These are phyloP conservation scores for Xenopus petersii DNA, from an alignment of 2,797 vertebrate genomes.

Conservation along the genomic window DNA sequence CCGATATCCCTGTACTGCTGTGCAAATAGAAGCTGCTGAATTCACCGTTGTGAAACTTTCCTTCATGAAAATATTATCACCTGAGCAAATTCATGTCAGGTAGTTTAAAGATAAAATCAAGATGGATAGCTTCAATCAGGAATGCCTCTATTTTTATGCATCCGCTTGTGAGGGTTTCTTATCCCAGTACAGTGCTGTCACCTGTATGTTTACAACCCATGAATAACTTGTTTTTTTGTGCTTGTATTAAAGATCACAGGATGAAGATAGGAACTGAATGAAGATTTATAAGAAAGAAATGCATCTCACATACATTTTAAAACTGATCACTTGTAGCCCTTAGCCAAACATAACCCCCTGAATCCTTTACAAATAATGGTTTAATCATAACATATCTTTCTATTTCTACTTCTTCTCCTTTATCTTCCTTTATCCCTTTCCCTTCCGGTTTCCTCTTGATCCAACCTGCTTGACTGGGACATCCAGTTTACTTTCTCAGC, in stretches of 20 bases:
- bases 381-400: too few species aligned
- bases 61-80: conserved; percentile 23
- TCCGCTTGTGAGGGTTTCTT: conserved; percentile 32
- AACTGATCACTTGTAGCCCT: neutral
- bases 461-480: too few species aligned
- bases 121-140: conserved; percentile 40
- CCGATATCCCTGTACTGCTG: neutral
- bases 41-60: conserved; percentile 12
- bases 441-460: too few species aligned
- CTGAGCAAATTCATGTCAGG: conserved; percentile 29
- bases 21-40: neutral
- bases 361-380: too few species aligned
- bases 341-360: too few species aligned
- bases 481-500: too few species aligned
- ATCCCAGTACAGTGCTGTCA: conserved; percentile 32
- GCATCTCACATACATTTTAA: conserved; percentile 9
- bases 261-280: conserved; percentile 4
- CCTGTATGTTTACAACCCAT: conserved; percentile 41
- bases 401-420: too few species aligned
- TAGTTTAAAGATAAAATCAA: conserved; percentile 29
- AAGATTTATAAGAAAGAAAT: conserved; percentile 9
- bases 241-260: neutral
- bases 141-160: conserved; percentile 37
- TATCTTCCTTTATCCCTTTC: too few species aligned
- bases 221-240: conserved; percentile 30